These are phyloP conservation scores for Drosophila bifasciata DNA, from an alignment of 1,140 invertebrate species.

Conservation along the genomic window DNA sequence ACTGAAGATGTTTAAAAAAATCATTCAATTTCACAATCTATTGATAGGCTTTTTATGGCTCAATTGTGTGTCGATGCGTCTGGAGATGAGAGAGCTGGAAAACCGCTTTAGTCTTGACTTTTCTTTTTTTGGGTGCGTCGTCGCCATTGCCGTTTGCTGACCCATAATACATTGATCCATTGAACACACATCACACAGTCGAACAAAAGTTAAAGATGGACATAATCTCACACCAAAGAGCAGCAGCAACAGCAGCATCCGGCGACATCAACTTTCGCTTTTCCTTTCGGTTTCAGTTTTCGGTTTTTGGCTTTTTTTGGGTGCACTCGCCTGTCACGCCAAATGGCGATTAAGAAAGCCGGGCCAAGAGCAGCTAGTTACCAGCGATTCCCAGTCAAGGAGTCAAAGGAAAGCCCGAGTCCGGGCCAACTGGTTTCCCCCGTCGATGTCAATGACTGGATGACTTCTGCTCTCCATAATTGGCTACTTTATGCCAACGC, in stretches of 20 bases:
- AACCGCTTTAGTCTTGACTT: conserved; percentile 56
- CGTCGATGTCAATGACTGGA: conserved; percentile 58
- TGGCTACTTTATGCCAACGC: conserved; percentile 42
- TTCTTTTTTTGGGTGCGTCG: conserved; percentile 30
- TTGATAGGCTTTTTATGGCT: conserved; percentile 49
- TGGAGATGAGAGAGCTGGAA: conserved; percentile 48
- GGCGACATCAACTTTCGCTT: conserved; percentile 75
- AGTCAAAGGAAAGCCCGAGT: conserved; percentile 15
- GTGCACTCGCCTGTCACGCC: conserved; percentile 46
- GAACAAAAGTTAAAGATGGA: conserved; percentile 41
- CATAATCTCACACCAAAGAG: conserved; percentile 50
- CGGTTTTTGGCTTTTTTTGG: conserved; percentile 14
- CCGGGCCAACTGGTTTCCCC: conserved; percentile 53
- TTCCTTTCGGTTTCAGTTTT: conserved; percentile 35
- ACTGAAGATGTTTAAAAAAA: conserved; percentile 25
- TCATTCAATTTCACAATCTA: conserved; percentile 45
- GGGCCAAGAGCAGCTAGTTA: no score
- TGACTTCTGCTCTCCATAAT: conserved; percentile 69
- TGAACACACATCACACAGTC: conserved; percentile 7
- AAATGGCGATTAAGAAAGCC: conserved; percentile 64
- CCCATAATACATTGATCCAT: conserved; percentile 61
- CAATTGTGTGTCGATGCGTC: conserved; percentile 42
- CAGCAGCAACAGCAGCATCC: conserved; percentile 44
- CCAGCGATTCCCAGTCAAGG: conserved; percentile 6
- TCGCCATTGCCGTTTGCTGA: conserved; percentile 46